Evolutionary conservation across 2,888 invertebrate species (phyloP).

Genomic region (Machimus atricapillus): DNA sequence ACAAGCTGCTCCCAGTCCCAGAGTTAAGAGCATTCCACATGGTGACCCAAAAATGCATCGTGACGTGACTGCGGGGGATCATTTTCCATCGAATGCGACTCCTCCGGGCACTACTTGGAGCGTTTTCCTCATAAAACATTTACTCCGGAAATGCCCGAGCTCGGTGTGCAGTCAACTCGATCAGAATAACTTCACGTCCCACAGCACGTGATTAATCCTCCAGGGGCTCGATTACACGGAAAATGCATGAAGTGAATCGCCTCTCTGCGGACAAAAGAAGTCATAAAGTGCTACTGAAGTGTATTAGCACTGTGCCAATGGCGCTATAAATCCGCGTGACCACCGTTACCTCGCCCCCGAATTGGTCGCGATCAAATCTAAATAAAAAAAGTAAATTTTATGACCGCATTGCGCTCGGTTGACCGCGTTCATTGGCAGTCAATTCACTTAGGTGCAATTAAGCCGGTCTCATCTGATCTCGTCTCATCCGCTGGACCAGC

Average conservation of each 20-base stretch:
- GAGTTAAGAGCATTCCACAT: not conserved
- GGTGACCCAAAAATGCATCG: not conserved
- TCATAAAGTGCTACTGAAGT: not conserved
- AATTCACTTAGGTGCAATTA: slow-evolving; percentile 45
- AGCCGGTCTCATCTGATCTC: not conserved
- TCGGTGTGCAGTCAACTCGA: not conserved
- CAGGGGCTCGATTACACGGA: not conserved
- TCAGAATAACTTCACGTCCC: not conserved
- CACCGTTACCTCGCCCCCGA: not conserved
- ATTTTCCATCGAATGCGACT: not conserved
- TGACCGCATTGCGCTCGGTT: slow-evolving; percentile 14
- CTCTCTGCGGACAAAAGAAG: not conserved
- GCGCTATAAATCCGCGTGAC: not conserved
- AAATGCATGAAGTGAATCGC: not conserved
- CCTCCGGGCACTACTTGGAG: not conserved
- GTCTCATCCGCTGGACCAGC: not conserved
- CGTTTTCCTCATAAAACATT: not conserved
- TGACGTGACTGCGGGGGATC: not conserved
- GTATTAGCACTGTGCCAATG: not conserved
- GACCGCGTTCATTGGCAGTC: not conserved
- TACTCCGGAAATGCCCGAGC: not conserved
- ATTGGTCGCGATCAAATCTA: not conserved
- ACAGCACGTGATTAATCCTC: not conserved
- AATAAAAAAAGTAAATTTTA: not conserved
- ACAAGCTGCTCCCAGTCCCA: not conserved